These are phyloP conservation scores for Pseudorectes ferrugineus DNA, from an alignment of 2,113 vertebrate genomes.

Conservation along the genomic window DNA sequence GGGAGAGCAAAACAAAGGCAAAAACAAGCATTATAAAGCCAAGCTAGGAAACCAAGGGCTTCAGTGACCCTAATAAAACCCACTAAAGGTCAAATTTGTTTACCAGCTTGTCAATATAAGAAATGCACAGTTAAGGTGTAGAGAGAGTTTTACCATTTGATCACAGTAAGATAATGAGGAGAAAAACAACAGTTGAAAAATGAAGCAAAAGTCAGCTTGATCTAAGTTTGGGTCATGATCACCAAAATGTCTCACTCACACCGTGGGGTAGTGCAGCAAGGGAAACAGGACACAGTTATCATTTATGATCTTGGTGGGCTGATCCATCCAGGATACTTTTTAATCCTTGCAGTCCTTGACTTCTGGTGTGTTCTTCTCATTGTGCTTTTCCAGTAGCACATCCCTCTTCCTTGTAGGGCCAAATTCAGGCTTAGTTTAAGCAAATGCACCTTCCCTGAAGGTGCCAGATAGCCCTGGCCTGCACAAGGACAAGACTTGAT, in stretches of 20 bases:
- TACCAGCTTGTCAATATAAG: not conserved
- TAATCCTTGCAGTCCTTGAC: not conserved
- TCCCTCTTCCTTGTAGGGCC: not conserved
- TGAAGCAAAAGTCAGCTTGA: not conserved
- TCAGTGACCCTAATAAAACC: not conserved
- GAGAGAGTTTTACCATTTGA: not conserved
- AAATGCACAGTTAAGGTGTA: not conserved
- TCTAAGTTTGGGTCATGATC: accelerated
- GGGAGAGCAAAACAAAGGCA: not conserved
- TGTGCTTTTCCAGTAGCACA: not conserved
- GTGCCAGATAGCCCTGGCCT: not conserved
- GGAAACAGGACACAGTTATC: not conserved
- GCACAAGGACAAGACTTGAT: not conserved
- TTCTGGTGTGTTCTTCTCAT: not conserved
- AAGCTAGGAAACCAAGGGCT: not conserved
- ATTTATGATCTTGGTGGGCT: not conserved
- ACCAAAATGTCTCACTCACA: not conserved
- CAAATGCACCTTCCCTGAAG: not conserved
- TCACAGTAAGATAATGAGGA: not conserved
- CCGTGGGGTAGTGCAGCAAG: not conserved
- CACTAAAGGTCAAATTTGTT: not conserved
- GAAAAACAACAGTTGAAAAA: not conserved
- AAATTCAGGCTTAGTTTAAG: not conserved
- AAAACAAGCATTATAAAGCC: not conserved
- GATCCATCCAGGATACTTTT: not conserved